Evolutionary conservation across 2,888 invertebrate species (phyloP).

Genomic region (Gymnocheta viridis): DNA sequence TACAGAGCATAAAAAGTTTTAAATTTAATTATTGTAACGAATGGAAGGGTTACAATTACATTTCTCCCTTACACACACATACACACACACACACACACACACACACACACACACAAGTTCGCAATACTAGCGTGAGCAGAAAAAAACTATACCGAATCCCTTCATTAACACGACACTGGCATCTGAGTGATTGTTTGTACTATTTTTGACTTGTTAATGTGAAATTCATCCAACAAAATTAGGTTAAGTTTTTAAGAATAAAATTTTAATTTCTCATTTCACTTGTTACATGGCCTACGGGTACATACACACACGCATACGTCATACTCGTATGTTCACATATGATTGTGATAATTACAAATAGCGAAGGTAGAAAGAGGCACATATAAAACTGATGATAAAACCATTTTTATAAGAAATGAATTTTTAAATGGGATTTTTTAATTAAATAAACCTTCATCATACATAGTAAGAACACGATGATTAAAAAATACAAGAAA

Average conservation of each 20-base stretch:
- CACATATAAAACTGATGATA: conserved; percentile 18
- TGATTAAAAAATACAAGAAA: not conserved
- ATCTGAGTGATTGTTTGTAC: not conserved
- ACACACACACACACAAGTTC: not conserved
- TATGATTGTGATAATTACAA: not conserved
- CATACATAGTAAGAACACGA: not conserved
- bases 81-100: conserved; percentile 1
- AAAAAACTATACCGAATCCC: conserved; percentile 13
- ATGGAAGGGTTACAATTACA: conserved; percentile 36
- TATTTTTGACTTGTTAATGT: conserved; percentile 12
- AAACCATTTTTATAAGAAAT: not conserved
- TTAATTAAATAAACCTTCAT: conserved; percentile 29
- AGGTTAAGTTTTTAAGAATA: conserved; percentile 62
- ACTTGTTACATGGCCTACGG: conserved; percentile 15
- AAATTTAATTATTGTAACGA: conserved; percentile 66
- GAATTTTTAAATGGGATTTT: not conserved
- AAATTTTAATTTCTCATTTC: conserved; percentile 41
- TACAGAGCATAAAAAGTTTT: conserved; percentile 55
- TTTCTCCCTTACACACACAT: not conserved
- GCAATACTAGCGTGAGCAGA: not conserved
- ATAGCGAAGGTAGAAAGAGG: not conserved
- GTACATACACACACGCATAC: not conserved
- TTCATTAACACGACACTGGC: not conserved
- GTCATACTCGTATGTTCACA: not conserved
- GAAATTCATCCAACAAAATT: conserved; percentile 47